Evolutionary conservation across 2,797 vertebrate genomes (phyloP).

Genomic region (Ctenopoma multispine): DNA sequence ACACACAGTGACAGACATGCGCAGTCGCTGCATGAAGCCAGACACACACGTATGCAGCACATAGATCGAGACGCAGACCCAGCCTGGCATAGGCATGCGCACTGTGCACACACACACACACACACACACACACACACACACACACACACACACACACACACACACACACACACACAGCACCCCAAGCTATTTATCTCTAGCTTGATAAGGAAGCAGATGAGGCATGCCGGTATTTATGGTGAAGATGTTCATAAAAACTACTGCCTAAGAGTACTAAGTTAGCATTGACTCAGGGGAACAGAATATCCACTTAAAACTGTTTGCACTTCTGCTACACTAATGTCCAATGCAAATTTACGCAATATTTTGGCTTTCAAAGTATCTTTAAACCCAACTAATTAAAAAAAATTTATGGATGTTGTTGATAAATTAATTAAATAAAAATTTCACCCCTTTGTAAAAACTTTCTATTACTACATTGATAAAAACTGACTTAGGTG

Average conservation of each 20-base stretch:
- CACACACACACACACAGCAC: conserved; percentile 14
- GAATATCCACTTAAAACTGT: conserved; percentile 33
- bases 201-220: conserved; percentile 84
- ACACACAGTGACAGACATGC: conserved; percentile 77
- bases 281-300: conserved; percentile 26
- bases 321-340: background rate
- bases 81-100: conserved; percentile 60
- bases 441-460: background rate
- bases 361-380: conserved; percentile 1
- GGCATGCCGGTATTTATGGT: conserved; percentile 81
- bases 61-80: conserved; percentile 71
- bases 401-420: background rate
- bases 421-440: background rate
- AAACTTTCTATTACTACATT: background rate
- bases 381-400: background rate
- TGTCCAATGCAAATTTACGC: background rate
- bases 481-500: background rate
- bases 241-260: conserved; percentile 81
- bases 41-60: conserved; percentile 78
- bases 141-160: conserved; percentile 6
- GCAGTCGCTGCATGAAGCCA: conserved; percentile 68
- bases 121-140: conserved; percentile 4
- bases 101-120: conserved; percentile 11
- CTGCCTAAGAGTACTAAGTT: conserved; percentile 64
- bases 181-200: conserved; percentile 78